Conservation (phyloP, 2,113 vertebrate species). For the Tauraco erythrolophus region DNA sequence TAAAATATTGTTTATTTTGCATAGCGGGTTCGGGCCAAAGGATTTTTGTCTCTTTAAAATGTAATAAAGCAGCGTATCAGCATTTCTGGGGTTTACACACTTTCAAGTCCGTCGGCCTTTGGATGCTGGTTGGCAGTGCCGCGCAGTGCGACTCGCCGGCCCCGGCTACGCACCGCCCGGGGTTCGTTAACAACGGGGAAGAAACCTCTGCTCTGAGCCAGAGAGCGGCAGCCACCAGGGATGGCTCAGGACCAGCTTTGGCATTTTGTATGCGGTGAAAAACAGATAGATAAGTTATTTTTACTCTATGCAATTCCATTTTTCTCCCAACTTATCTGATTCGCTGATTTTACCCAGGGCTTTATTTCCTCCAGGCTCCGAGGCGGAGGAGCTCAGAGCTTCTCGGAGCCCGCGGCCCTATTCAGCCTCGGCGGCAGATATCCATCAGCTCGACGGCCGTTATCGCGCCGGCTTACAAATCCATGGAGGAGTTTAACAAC, state of each 20-base stretch:
- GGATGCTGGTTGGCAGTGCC: not conserved
- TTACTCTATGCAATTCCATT: constrained; percentile 22
- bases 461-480: constrained; percentile 30
- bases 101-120: not conserved
- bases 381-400: constrained; percentile 17
- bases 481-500: not conserved
- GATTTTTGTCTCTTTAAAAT: constrained; percentile 12
- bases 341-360: constrained; percentile 46
- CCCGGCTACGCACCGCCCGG: not conserved
- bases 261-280: not conserved
- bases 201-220: no score
- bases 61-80: not conserved
- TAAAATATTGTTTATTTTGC: not conserved
- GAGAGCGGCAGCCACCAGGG: accelerated
- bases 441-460: not conserved
- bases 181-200: not conserved
- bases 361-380: constrained; percentile 55
- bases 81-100: not conserved
- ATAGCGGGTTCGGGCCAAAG: not conserved
- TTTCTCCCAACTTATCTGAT: constrained; percentile 64
- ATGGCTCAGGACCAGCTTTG: not conserved
- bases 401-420: not conserved
- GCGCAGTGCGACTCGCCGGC: not conserved
- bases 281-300: constrained; percentile 8
- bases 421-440: not conserved